Base-by-base conservation (phyloP, 1,140 invertebrate genomes). In the Caenorhabditis latens region DNA sequence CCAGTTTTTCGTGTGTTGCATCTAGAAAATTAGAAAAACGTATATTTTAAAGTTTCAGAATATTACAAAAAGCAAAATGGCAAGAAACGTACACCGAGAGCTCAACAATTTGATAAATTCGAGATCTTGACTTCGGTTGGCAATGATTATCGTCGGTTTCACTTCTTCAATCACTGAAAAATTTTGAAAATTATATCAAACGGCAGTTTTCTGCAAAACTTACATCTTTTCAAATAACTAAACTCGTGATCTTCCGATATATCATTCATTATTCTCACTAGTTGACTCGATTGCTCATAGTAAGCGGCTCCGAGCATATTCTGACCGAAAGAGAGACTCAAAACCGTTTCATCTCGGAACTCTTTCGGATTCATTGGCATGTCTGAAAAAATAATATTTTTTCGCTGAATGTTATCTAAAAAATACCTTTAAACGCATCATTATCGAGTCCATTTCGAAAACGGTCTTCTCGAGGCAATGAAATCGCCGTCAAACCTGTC, bases 151-250 rank as follows among this genome's bases (percentile, higher is more conserved):
- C 16, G 87, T 75, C 4, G 88, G 87, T 48, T 85, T 79, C 21
- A 88, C 84, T 58, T 89, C 88, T 8, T 82, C 63, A 4, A 89
- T 48, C 14, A 89, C 88, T 89, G 53, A 89, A 89, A n/a, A 85
- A 4, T 67, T 42, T 40, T 7, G 55, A 21, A 24, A 55, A 4
- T 61, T 46, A 4, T 11, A 14, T 46, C 9, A 40, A 24, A 83
- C 21, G 32, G 21, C 7, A 11, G 19, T 48, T 16, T n/a, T 71
- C 71, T n/a, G 57, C 71, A 67, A 14, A 86, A 83, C 83, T 57
- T 58, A 89, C 88, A 67, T 82, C 63, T 43, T 46, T 79, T 82
- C 16, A 89, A 19, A 46, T 89, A 43, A 9, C 11, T 24, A 46
- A 89, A 89, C 24, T 89, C 88, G 16, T 67, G 63, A 67, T 85